These are phyloP conservation scores for Aspidapion aeneum DNA, from an alignment of 2,888 invertebrate species.

Conservation along the genomic window DNA sequence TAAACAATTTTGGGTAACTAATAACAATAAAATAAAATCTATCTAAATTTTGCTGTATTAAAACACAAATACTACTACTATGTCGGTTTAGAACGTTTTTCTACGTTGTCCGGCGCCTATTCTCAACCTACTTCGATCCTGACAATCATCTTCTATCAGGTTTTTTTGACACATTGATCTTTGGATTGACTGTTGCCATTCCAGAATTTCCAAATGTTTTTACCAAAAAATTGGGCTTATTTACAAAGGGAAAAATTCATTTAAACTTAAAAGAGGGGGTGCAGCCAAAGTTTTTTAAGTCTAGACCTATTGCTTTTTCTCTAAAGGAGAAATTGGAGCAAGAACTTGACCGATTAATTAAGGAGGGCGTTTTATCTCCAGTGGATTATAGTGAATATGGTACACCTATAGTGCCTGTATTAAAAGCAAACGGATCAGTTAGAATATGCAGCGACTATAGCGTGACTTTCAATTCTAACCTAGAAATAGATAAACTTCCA, in stretches of 20 bases:
- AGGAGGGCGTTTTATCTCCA: not conserved
- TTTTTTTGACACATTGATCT: no score
- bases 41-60: no score
- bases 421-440: slow-evolving; percentile 1
- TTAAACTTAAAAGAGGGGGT: not conserved
- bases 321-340: not conserved
- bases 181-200: no score
- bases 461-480: not conserved
- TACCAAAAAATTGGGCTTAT: not conserved
- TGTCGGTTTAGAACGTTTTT: no score
- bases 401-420: slow-evolving; percentile 2
- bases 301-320: not conserved
- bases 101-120: no score
- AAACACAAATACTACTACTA: no score
- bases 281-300: slow-evolving; percentile 2
- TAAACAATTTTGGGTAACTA: no score
- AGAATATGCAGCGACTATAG: slow-evolving; percentile 3
- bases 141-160: no score
- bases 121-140: no score
- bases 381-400: slow-evolving; percentile 2
- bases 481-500: not conserved
- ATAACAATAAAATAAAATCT: no score
- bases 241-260: slow-evolving; percentile 1
- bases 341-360: slow-evolving; percentile 3
- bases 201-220: not conserved